A percentile compares a stretch with the other conserved stretches of the same genome.
Conservation (phyloP, 2,113 vertebrate genomes). For the Poeciliopsis turrubarensis region DNA sequence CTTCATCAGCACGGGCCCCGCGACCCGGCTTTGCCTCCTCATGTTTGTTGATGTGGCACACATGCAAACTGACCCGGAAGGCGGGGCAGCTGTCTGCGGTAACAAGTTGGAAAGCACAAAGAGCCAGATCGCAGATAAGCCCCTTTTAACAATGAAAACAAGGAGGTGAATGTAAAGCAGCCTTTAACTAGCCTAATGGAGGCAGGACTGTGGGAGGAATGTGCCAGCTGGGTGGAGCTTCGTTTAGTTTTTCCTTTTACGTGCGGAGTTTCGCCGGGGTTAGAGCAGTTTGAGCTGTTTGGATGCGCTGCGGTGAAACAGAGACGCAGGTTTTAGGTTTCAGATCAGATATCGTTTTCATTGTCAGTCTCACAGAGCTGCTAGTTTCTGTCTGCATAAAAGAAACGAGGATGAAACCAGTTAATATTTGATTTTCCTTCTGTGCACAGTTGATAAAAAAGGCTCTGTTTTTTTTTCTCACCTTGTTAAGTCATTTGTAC, state of each 20-base stretch:
- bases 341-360: conserved; percentile 36
- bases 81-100: conserved; percentile 24
- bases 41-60: conserved; percentile 2
- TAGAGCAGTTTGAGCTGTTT: conserved; percentile 41
- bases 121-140: conserved; percentile 61
- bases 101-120: conserved; percentile 46
- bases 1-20: conserved; percentile 4
- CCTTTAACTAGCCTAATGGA: conserved; percentile 47
- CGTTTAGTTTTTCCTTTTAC: conserved; percentile 30
- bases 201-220: conserved; percentile 44
- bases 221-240: conserved; percentile 57
- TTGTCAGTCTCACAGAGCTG: background rate
- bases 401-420: background rate
- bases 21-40: conserved; percentile 1
- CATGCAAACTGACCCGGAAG: conserved; percentile 21
- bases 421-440: background rate
- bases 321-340: conserved; percentile 48
- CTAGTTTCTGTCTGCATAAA: conserved; percentile 14
- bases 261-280: conserved; percentile 50
- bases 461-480: background rate
- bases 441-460: background rate
- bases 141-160: conserved; percentile 61
- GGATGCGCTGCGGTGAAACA: conserved; percentile 30
- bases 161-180: conserved; percentile 48
- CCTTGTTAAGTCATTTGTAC: background rate